phyloP scores from a whole-genome alignment of 2,888 invertebrate genomes.

The Ectemnius cavifrons region DNA sequence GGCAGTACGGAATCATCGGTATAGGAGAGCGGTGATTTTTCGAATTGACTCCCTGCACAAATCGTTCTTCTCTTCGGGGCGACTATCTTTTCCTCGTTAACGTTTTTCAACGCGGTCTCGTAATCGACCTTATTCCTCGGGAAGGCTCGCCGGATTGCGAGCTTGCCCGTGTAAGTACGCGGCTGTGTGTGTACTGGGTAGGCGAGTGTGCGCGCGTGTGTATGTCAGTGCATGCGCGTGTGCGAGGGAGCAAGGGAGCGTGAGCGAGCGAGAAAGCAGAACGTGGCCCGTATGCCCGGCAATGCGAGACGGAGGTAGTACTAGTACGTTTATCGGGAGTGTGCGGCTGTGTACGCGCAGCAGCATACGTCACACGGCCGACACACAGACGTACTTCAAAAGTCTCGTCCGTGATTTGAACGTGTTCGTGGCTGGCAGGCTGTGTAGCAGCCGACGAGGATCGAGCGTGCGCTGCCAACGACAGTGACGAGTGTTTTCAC shows the following conservation, averaged over 20 bases:
- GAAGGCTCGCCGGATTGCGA: conserved; percentile 47
- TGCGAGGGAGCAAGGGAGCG: conserved; percentile 53
- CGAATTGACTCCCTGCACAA: too few species aligned
- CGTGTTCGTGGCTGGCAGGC: conserved; percentile 1
- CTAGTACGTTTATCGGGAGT: conserved; percentile 51
- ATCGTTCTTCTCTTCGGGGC: too few species aligned
- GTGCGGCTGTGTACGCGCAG: conserved; percentile 15
- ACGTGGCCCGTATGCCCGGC: conserved; percentile 66
- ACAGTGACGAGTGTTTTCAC: conserved; percentile 22
- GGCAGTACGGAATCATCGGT: not conserved
- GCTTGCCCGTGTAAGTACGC: not conserved
- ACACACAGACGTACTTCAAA: conserved; percentile 46
- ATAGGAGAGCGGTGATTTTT: too few species aligned
- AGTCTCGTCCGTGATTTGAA: conserved; percentile 24
- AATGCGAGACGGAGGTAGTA: conserved; percentile 64
- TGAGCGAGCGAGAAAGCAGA: conserved; percentile 57
- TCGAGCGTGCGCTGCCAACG: conserved; percentile 8
- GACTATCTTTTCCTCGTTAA: too few species aligned
- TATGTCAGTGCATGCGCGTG: conserved; percentile 1
- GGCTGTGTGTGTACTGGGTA: not conserved
- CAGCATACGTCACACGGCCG: conserved; percentile 25
- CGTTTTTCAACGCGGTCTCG: conserved; percentile 31
- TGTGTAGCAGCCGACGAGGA: conserved; percentile 6
- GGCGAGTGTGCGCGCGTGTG: not conserved
- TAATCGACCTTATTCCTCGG: conserved; percentile 51